Conservation (phyloP, 2,888 invertebrate genomes). For the Ectobius pallidus region DNA sequence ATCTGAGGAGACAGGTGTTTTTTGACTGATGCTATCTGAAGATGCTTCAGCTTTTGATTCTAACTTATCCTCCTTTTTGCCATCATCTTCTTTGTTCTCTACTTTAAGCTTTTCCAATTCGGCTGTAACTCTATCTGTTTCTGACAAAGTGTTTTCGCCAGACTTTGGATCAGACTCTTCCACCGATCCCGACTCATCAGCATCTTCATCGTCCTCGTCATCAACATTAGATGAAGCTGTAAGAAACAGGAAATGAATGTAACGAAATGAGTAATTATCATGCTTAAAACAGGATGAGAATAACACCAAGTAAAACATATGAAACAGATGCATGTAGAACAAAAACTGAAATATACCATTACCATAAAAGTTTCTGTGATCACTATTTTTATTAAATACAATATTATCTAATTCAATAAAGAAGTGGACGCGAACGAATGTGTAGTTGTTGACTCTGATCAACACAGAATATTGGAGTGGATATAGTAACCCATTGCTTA, state of each 20-base stretch:
- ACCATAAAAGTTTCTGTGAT: no score
- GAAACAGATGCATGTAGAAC: not conserved
- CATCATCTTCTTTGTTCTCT: not conserved
- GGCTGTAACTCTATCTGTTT: conserved; percentile 3
- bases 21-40: no score
- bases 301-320: not conserved
- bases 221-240: conserved; percentile 15
- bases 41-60: not conserved
- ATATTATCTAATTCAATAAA: not conserved
- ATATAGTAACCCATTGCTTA: no score
- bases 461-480: no score
- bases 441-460: no score
- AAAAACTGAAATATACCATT: no score
- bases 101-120: conserved; percentile 32
- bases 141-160: not conserved
- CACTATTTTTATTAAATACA: no score
- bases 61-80: not conserved
- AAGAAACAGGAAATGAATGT: not conserved
- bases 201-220: conserved; percentile 27
- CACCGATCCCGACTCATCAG: not conserved
- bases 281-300: not conserved
- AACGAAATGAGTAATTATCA: not conserved
- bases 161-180: conserved; percentile 15
- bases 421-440: no score
- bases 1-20: no score